Base-by-base conservation (phyloP, 1,140 invertebrate species). In the Drosophila kohkoa region DNA sequence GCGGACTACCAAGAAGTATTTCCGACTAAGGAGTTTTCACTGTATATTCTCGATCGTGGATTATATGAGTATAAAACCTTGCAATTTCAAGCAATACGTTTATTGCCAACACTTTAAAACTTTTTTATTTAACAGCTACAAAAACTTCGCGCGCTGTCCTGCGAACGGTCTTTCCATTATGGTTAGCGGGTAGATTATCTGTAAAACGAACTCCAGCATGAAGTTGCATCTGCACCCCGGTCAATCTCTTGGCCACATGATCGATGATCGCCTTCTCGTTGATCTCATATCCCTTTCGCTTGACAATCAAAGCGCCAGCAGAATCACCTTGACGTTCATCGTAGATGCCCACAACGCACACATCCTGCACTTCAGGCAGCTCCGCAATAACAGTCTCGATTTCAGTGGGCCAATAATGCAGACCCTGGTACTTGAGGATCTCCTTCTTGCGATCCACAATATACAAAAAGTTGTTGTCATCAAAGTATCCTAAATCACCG, bases 391-490 rank as follows among this genome's bases (percentile, higher is more conserved):
- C 78, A 28, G 63, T 58, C 60, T 92, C 91, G 48, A 92, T 81
- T 58, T 92, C 91, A 0, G 75, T 86, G 45, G 92, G 91, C 72
- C 88, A 82, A 43, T 93, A 93, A 35, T 93, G 93, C 4, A 83
- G 76, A 1, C 91, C 92, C 30, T 79, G 65, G 83, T 95, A 96
- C 90, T 97, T 97, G 45, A 97, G 96, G 7, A 97, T 93, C 88
- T 96, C 96, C 75, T 97, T 97, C 15, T 96, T 82, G 38, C 96
- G 92, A 78, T 97, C 96, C 0, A 96, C 94, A 75, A 96, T 94
- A 68, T 93, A 96, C 63, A 96, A 94, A 71, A 93, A 95, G 3
- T 94, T 93, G 15, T 96, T 93, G 8, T 95, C 93, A 66, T 97
- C 95, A 64, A 95, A 95, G 81, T 95, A 96, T 11, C 95, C 94